Evolutionary conservation across 2,113 vertebrate species (phyloP).

Genomic region (Trogon melanurus): DNA sequence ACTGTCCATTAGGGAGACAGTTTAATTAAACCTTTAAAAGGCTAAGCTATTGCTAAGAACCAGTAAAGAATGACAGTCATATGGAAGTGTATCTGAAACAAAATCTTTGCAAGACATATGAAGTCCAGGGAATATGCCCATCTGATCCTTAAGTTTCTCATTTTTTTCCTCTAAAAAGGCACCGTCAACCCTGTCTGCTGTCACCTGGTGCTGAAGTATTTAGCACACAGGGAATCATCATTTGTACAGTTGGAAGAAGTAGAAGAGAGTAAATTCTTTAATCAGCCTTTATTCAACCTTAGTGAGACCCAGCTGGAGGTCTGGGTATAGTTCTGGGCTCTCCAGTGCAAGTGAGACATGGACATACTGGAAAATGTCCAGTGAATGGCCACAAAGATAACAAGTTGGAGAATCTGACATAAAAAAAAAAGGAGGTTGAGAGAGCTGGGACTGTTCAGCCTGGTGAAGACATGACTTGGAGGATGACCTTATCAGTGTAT

Average conservation of each 20-base stretch:
- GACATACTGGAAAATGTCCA: background rate
- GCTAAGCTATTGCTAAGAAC: background rate
- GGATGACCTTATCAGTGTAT: background rate
- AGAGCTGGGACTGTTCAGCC: background rate
- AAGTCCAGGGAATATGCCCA: background rate
- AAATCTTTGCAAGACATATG: background rate
- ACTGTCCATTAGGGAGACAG: conserved; percentile 45
- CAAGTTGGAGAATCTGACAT: background rate
- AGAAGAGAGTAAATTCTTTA: background rate
- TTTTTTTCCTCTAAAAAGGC: background rate
- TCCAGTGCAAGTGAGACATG: fast-evolving
- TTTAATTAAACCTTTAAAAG: conserved; percentile 62
- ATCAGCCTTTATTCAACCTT: background rate
- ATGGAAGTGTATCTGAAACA: background rate
- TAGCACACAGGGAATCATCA: background rate
- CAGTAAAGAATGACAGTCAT: background rate
- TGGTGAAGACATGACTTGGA: background rate
- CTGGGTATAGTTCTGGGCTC: background rate
- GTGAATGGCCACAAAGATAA: background rate
- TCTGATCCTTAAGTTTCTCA: background rate
- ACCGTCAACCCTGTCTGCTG: background rate
- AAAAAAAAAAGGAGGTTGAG: background rate
- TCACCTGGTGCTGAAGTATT: background rate
- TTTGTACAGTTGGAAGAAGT: background rate
- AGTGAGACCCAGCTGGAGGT: background rate